Percentiles rank a stretch among this genome's conserved stretches.
Conservation (phyloP, 2,888 invertebrate genomes). For the Sipha maydis region DNA sequence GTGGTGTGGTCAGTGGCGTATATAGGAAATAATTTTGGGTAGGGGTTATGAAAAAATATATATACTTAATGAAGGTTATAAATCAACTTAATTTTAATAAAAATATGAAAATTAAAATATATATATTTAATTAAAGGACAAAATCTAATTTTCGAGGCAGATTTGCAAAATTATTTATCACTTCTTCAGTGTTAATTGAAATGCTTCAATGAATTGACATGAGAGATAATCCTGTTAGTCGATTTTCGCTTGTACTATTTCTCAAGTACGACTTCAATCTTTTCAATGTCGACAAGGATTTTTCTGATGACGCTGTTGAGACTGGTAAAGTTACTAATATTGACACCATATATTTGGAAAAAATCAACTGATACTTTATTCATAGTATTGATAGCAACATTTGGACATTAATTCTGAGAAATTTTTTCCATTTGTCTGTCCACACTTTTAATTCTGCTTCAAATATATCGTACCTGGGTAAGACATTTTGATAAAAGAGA, state of each 20-base stretch:
- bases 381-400: not conserved
- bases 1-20: too few species aligned
- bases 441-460: conserved; percentile 4
- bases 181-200: conserved; percentile 14
- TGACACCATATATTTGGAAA: conserved; percentile 13
- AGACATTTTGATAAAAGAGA: not conserved
- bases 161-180: conserved; percentile 7
- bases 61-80: not conserved
- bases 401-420: not conserved
- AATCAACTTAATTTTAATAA: conserved; percentile 11
- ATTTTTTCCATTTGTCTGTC: conserved; percentile 7
- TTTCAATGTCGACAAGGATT: conserved; percentile 8
- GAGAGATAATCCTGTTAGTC: not conserved
- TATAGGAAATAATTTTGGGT: too few species aligned
- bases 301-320: too few species aligned
- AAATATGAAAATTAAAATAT: not conserved
- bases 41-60: too few species aligned
- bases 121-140: not conserved
- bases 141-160: not conserved
- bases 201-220: too few species aligned
- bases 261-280: conserved; percentile 10
- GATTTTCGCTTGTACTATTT: not conserved
- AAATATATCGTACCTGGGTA: conserved; percentile 6
- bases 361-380: conserved; percentile 10
- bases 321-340: too few species aligned